phyloP scores from a whole-genome alignment of 2,888 invertebrate genomes.

The Geotrupes spiniger region DNA sequence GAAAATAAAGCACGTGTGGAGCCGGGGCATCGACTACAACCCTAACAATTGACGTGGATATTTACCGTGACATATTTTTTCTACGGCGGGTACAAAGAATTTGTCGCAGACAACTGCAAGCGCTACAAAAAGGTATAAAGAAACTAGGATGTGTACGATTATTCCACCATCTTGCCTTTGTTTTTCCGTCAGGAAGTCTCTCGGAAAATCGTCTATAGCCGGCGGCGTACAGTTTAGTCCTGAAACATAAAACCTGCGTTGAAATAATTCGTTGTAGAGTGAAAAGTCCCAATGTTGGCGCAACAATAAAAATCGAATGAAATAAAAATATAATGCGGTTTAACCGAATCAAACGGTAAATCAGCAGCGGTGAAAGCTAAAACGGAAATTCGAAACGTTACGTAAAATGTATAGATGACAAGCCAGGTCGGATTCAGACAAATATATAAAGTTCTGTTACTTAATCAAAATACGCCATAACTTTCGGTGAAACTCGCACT shows the following conservation, averaged over 20 bases:
- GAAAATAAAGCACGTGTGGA: conserved; percentile 24
- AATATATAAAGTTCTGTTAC: no score
- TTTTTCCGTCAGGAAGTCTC: conserved; percentile 73
- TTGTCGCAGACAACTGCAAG: conserved; percentile 90
- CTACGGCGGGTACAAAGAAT: conserved; percentile 91
- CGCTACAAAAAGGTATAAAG: conserved; percentile 78
- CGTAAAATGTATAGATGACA: no score
- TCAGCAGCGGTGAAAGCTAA: no score
- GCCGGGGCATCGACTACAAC: no score
- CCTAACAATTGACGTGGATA: neutral
- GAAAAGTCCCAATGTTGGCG: no score
- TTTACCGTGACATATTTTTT: conserved; percentile 86
- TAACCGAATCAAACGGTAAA: no score
- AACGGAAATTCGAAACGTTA: no score
- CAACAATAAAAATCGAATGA: no score
- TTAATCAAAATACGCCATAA: no score
- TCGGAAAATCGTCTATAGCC: conserved; percentile 85
- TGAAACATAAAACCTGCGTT: conserved; percentile 23
- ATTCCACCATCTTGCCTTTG: conserved; percentile 79
- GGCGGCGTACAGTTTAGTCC: conserved; percentile 74
- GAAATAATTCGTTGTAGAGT: neutral
- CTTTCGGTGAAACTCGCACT: no score
- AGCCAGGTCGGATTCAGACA: no score
- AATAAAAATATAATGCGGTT: no score
- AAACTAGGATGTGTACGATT: conserved; percentile 74